Evolutionary conservation across 2,797 vertebrate species (phyloP), one percentile per base, ranked within the genome.

Genomic region (Enteromius thamalakanensis): DNA sequence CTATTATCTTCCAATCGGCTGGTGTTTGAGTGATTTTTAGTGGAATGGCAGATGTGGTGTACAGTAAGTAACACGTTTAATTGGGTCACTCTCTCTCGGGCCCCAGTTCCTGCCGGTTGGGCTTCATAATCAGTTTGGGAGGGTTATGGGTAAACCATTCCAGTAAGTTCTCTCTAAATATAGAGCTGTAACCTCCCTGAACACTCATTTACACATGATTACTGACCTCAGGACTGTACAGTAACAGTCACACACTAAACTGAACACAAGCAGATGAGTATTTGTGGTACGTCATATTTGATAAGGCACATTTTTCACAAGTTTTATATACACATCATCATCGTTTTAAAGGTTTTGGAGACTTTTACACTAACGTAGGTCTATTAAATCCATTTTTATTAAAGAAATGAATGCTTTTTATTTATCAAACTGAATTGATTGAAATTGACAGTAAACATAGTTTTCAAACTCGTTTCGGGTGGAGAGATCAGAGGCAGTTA

Each of bases 101-200:
- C 32, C 32, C 21, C 72, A 14, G 32, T n/a, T 34, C 62, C 17
- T 26, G n/a, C 9, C 10, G 55, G 3, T 23, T 1, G n/a, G 55
- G 23, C 12, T 62, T 58, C 32, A 40, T 58, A 26, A 17, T 76
- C 34, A 76, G 53, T 42, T 37, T 40, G 74, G 67, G 79, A 62
- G 77, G 23, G 55, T 58, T 53, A 77, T 49, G 34, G 60, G 45
- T 34, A 67, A 60, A 89, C 91, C 92, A 92, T 92, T 92, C 91
- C 84, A 89, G 86, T 88, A 70, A 90, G 89, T 90, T 89, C 91
- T 92, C 45, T 87, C 92, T 94, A 94, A 90, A 93, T 93, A 93
- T 93, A 93, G 93, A 92, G 80, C 9, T 23, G 72, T 75, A 23
- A 47, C 81, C 74, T 68, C n/a, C 21, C 40, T 8, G 45, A 51